Base-by-base conservation (phyloP, 1,140 invertebrate genomes). In the Platorchestia sp. region DNA sequence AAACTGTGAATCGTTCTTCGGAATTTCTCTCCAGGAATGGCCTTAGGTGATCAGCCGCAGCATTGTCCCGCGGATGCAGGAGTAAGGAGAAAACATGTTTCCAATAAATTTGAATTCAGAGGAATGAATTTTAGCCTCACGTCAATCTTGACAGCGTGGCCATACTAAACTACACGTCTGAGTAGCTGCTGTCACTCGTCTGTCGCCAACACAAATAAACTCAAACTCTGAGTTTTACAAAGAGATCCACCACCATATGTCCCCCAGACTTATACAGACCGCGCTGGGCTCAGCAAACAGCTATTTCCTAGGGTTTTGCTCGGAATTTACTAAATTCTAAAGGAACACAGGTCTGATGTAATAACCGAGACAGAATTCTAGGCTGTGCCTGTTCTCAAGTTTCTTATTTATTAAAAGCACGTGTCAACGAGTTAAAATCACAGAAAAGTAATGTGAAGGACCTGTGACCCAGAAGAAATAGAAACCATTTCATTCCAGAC, bases 131-230 rank as follows among this genome's bases (percentile, higher is more conserved):
- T 75, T 75, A 75, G 59, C 59, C 59, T 75, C 59, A 75, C 59
- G 59, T 75, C 59, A 75, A 27, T 14, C 59, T 36, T 27, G 59
- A 75, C 59, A 75, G 59, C 59, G 1, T 10, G 27, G 41, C 41
- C 87, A 89, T 89, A 89, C 87, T 93, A 93, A 93, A 93, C 91
- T 93, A 93, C 43, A 47, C 41, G 43, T 45, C 45, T 93, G 91
- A 93, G 91, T 45, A 93, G 91, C 91, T 44, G 91, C 91, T 93
- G 91, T 93, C 91, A 93, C 43, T 93, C 36, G 43, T 44, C 91
- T 93, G 91, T 93, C 91, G 91, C 44, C 91, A 93, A 93, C 91
- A 93, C 91, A 93, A 93, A 93, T 45, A 93, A 40, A 45, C 36
- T 93, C 36, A 93, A 93, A 93, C 43, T 93, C 45, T 47, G 44